Conservation (phyloP, 2,113 vertebrate species). For the Elephas maximus region DNA sequence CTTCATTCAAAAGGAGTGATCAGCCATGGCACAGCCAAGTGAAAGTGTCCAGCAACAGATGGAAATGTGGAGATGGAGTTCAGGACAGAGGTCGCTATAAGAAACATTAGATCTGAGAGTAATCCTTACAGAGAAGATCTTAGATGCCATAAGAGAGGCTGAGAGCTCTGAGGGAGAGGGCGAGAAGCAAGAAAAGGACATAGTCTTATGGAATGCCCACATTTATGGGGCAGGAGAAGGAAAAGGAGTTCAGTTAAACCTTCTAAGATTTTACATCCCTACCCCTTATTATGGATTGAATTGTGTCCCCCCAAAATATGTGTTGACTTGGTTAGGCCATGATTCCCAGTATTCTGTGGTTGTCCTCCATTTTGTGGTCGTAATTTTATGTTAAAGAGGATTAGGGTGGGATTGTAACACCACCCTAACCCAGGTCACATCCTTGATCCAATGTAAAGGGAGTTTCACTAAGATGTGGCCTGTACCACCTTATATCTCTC, state of each 20-base stretch:
- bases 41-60: neutral
- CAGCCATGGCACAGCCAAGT: neutral
- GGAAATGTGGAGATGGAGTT: neutral
- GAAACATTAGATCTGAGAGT: neutral
- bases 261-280: neutral
- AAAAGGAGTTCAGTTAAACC: neutral
- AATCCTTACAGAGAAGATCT: neutral
- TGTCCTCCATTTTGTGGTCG: too few relatives aligned
- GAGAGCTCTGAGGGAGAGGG: neutral
- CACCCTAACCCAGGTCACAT: too few relatives aligned
- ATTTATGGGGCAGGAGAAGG: neutral
- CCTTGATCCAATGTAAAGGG: too few relatives aligned
- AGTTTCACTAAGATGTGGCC: too few relatives aligned
- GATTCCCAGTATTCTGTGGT: too few relatives aligned
- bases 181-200: neutral
- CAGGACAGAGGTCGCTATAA: neutral
- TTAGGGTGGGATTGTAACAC: too few relatives aligned
- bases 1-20: neutral
- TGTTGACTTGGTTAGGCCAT: too few relatives aligned
- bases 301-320: too few relatives aligned
- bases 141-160: neutral
- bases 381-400: too few relatives aligned
- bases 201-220: neutral
- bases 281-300: too few relatives aligned
- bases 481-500: too few relatives aligned